A percentile compares a stretch with the other conserved stretches of the same genome.
Conservation (phyloP, 2,113 vertebrate genomes). For the Empidonax alnorum region DNA sequence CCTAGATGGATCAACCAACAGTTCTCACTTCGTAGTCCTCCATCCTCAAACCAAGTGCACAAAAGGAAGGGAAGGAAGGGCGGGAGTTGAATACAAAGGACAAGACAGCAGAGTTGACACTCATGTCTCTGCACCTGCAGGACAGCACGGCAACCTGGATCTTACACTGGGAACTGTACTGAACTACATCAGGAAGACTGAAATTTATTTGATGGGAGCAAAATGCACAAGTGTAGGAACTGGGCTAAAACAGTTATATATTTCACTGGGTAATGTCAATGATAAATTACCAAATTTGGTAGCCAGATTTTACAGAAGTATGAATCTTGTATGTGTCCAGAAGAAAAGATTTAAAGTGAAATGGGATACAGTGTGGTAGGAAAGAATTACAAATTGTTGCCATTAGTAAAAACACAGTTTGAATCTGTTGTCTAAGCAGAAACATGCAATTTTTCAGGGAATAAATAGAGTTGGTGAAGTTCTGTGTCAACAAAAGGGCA, state of each 20-base stretch:
- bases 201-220: neutral
- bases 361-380: constrained; percentile 16
- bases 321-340: constrained; percentile 1
- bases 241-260: neutral
- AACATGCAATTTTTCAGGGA: neutral
- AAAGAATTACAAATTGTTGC: constrained; percentile 51
- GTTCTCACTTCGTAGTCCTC: neutral
- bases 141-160: neutral
- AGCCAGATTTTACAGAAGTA: constrained; percentile 20
- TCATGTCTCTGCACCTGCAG: neutral
- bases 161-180: neutral
- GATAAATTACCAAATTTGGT: constrained; percentile 22
- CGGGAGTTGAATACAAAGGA: neutral
- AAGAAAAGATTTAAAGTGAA: constrained; percentile 48
- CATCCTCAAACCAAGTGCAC: neutral
- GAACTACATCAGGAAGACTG: neutral
- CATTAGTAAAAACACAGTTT: constrained; percentile 17
- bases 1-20: neutral
- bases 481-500: constrained; percentile 29
- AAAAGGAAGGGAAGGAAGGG: neutral
- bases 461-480: constrained; percentile 27
- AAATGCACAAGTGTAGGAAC: neutral
- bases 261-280: neutral
- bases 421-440: constrained; percentile 42
- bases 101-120: neutral